Conservation (phyloP, 2,797 vertebrate genomes). For the Ficedula albicollis region DNA sequence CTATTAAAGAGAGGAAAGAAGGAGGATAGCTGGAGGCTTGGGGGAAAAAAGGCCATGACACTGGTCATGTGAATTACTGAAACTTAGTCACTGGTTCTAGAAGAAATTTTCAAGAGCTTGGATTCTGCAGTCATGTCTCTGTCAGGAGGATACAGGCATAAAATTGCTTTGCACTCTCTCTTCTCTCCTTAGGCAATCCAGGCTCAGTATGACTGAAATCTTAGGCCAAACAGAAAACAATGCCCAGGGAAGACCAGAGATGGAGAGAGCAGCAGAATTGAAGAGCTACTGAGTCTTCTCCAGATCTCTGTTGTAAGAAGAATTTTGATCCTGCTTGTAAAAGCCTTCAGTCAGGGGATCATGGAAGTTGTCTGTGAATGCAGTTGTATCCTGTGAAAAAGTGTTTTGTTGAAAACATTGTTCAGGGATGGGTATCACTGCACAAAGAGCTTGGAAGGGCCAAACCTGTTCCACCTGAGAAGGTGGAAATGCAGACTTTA, state of each 20-base stretch:
- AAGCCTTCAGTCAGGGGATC: neutral
- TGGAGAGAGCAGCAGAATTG: slow-evolving; percentile 73
- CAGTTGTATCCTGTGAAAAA: neutral
- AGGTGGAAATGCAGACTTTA: neutral
- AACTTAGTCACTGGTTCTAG: neutral
- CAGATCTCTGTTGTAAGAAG: slow-evolving; percentile 1
- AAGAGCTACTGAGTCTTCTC: slow-evolving; percentile 62
- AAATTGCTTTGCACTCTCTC: neutral
- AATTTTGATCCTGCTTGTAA: neutral
- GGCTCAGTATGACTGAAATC: slow-evolving; percentile 81
- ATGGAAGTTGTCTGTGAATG: neutral
- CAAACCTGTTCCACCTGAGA: neutral
- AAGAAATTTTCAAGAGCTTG: neutral
- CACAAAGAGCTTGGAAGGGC: neutral
- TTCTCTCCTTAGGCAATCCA: slow-evolving; percentile 75
- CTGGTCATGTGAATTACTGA: neutral
- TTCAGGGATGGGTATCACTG: neutral
- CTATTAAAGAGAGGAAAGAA: neutral
- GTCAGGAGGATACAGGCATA: neutral
- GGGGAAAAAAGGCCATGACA: neutral
- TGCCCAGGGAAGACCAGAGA: slow-evolving; percentile 20
- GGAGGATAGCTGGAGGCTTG: neutral
- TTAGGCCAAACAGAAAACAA: slow-evolving; percentile 71
- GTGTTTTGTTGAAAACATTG: neutral
- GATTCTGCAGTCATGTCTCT: neutral